These are phyloP conservation scores for Diaphora mendica DNA, from an alignment of 2,888 invertebrate species.

Conservation along the genomic window DNA sequence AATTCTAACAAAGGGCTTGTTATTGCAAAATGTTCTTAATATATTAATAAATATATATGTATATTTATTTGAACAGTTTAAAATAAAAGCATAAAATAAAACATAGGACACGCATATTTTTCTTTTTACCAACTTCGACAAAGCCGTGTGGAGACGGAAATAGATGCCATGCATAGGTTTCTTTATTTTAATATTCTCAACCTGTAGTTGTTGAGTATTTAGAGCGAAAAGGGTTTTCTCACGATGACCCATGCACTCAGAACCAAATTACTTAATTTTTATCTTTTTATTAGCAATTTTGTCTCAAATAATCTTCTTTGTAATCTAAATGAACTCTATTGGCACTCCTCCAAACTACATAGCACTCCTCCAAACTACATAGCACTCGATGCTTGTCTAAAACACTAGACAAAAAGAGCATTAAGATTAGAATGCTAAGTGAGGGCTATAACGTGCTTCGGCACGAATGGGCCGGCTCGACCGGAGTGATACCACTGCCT, in stretches of 20 bases:
- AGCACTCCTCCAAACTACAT: constrained; percentile 10
- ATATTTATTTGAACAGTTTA: too few relatives aligned
- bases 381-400: constrained; percentile 21
- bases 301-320: not conserved
- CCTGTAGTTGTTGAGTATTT: too few relatives aligned
- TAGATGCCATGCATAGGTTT: too few relatives aligned
- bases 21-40: not conserved
- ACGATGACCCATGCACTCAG: not conserved
- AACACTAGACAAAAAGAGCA: constrained; percentile 10
- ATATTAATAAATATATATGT: too few relatives aligned
- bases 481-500: too few relatives aligned
- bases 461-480: too few relatives aligned
- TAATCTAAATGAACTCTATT: not conserved
- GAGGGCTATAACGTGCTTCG: too few relatives aligned
- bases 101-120: too few relatives aligned
- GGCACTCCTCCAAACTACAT: constrained; percentile 12
- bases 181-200: too few relatives aligned
- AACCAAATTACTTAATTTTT: not conserved
- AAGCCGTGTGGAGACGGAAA: too few relatives aligned
- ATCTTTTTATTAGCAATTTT: not conserved
- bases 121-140: too few relatives aligned
- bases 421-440: constrained; percentile 11
- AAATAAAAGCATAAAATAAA: too few relatives aligned
- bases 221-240: not conserved
- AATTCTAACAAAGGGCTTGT: not conserved